Evolutionary conservation across 30 jellyfish, hydroid and myxozoan species (phyloP).

Genomic region (Rhopilema esculentum): DNA sequence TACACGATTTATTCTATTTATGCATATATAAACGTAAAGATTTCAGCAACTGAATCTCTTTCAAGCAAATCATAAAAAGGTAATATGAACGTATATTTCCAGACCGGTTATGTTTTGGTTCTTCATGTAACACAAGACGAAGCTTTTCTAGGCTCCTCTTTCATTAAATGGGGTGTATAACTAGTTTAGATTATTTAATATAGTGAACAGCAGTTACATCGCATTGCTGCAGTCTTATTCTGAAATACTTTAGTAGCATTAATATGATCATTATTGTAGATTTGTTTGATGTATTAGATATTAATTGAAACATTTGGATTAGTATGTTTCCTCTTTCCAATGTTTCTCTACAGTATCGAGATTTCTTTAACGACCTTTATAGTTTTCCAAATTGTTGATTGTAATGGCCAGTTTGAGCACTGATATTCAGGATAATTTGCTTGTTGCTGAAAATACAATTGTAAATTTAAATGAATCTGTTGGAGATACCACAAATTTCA

Average conservation of each 20-base stretch:
- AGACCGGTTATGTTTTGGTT: background rate
- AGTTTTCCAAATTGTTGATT: no score
- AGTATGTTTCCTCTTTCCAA: background rate
- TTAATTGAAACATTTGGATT: background rate
- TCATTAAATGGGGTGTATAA: background rate
- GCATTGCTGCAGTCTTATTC: background rate
- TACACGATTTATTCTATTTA: no score
- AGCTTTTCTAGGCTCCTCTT: background rate
- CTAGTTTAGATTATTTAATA: background rate
- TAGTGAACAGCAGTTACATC: background rate
- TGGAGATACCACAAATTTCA: no score
- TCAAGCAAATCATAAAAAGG: no score
- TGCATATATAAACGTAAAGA: no score
- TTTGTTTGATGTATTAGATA: background rate
- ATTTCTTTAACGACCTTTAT: no score
- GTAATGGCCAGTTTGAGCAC: no score
- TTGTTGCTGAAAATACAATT: no score
- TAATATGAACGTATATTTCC: background rate
- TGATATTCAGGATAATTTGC: no score
- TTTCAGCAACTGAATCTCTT: no score
- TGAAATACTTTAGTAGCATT: background rate
- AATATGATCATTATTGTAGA: background rate
- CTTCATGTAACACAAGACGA: background rate
- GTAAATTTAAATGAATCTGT: no score
- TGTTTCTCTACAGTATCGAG: no score